Evolutionary conservation across 2,888 invertebrate genomes (phyloP), one percentile per base, ranked within the genome.

Genomic region (Habrosyne pyritoides): DNA sequence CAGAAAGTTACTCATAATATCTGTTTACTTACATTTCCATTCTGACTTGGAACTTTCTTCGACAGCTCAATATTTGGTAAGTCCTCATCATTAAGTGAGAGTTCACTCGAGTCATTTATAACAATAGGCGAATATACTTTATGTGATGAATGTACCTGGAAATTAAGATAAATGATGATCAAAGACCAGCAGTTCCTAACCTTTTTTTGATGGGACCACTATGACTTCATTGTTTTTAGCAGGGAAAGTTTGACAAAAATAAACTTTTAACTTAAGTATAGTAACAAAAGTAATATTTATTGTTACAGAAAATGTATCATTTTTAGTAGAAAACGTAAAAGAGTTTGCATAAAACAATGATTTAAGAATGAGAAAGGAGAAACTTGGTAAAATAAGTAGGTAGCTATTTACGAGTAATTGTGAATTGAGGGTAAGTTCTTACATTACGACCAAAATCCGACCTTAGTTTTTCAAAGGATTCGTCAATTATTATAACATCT

Each of bases 401-500:
- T n/a, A n/a, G n/a, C n/a, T n/a, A n/a, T n/a, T n/a, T n/a, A n/a
- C n/a, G n/a, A n/a, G n/a, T n/a, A n/a, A n/a, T 28, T 28, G 8
- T 28, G 10, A 3, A 33, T 33, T 33, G 33, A 33, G n/a, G 47
- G 21, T 22, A 24, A 14, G 14, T 12, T n/a, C 88, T 84, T 73
- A 90, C 89, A 63, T 69, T 74, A 63, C 73, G 80, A 2, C 78
- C 71, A 33, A 76, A 75, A 54, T 84, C 82, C 3, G 76, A 66
- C 42, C 71, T 78, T 46, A 87, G 61, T 71, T 69, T 79, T 57
- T 91, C 91, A 66, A 87, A 87, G 10, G 91, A 87, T 55, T 91
- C 91, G 67, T 92, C 91, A 57, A 91, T 68, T 59, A 88, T 63
- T 33, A 87, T 80, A 18, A 89, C 72, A 69, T 89, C 89, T 0